Base-by-base conservation (phyloP, 2,797 vertebrate genomes). In the Fringilla coelebs region DNA sequence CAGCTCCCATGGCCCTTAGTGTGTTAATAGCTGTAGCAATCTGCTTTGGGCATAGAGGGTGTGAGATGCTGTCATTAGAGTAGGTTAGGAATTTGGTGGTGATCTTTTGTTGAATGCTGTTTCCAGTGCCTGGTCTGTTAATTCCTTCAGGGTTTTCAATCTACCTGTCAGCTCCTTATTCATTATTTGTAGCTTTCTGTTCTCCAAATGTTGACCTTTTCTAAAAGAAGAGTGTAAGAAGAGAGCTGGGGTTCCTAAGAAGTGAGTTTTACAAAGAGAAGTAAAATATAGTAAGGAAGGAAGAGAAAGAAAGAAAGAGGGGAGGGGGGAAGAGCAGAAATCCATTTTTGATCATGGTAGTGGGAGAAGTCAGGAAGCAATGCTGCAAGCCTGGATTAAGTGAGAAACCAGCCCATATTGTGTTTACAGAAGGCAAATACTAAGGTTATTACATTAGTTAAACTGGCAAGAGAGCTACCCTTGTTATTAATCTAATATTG, bases 151-250 rank as follows among this genome's bases (percentile, higher is more conserved):
- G 38, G 43, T 71, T 96, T 93, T 94, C 76, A 90, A 36, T 93
- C 68, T 96, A 54, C 61, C 46, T 95, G 78, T 80, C 75, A 90
- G 38, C 28, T 85, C n/a, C 52, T 85, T 82, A 79, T 57, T 82
- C 34, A 77, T 91, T 89, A 78, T 92, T 89, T 90, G 55, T 88
- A 85, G 32, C 68, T 91, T 85, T 78, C 74, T 84, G 13, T 89
- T 93, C 81, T 93, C 58, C n/a, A 80, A 85, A 76, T 58, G 41
- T 67, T 89, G 84, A 89, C 94, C 71, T 97, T 89, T 94, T 90
- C 63, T 71, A 40, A 85, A 79, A 77, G 88, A 80, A 81, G 51
- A 72, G 17, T 68, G 65, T 74, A 55, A 71, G 88, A 89, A 91
- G 49, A 76, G 32, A 89, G 72, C 75, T 92, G 72, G 11, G 57